Percentiles rank a stretch among this genome's conserved stretches.
Conservation (phyloP, 2,888 invertebrate genomes). For the Agrochola lychnidis region DNA sequence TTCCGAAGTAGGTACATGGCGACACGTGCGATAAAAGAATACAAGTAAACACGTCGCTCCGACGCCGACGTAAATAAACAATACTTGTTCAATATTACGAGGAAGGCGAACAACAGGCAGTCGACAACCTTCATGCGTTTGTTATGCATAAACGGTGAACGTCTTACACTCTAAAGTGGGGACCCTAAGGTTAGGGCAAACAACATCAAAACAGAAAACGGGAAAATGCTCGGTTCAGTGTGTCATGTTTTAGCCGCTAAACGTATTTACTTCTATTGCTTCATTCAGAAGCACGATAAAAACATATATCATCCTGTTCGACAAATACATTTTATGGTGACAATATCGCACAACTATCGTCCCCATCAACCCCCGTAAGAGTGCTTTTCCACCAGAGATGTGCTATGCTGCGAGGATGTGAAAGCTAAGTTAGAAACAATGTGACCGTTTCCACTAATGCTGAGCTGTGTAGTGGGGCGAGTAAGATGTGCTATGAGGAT, state of each 20-base stretch:
- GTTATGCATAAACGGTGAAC: constrained; percentile 41
- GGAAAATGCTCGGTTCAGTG: not conserved
- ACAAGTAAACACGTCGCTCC: constrained; percentile 45
- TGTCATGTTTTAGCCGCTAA: not conserved
- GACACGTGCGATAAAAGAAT: constrained; percentile 38
- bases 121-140: constrained; percentile 58
- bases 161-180: too few relatives aligned
- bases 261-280: not conserved
- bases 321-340: not conserved
- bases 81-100: constrained; percentile 55
- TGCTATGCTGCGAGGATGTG: too few relatives aligned
- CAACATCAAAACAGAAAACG: constrained; percentile 12
- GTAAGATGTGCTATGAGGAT: too few relatives aligned
- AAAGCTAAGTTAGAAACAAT: too few relatives aligned
- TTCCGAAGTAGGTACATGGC: not conserved
- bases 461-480: too few relatives aligned
- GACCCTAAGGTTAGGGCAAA: constrained; percentile 15
- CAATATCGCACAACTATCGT: constrained; percentile 4
- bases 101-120: constrained; percentile 33
- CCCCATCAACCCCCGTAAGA: not conserved
- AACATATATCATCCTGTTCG: not conserved
- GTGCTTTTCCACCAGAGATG: too few relatives aligned
- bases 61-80: constrained; percentile 58
- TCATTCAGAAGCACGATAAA: not conserved
- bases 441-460: too few relatives aligned